A percentile compares a stretch with the other conserved stretches of the same genome.
Evolutionary conservation across 2,113 vertebrate genomes (phyloP).

Genomic region (Laticauda laticaudata): DNA sequence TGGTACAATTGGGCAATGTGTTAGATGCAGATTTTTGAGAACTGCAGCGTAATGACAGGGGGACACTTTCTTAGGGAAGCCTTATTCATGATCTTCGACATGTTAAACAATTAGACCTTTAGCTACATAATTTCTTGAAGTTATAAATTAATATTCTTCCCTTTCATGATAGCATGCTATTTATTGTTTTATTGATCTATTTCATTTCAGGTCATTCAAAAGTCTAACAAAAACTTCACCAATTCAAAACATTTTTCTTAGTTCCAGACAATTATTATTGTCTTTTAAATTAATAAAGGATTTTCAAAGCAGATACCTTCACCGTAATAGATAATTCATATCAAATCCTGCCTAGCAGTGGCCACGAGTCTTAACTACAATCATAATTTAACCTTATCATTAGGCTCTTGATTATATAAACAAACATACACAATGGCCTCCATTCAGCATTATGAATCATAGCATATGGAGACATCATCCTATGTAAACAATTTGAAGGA

Average conservation of each 20-base stretch:
- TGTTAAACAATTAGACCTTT: conserved; percentile 1
- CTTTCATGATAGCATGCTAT: conserved; percentile 24
- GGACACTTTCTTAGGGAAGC: background rate
- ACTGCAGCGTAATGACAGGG: background rate
- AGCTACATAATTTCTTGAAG: conserved; percentile 14
- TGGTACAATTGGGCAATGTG: background rate
- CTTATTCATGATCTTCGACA: conserved; percentile 27
- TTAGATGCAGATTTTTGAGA: background rate
- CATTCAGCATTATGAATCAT: background rate
- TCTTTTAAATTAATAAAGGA: conserved; percentile 28
- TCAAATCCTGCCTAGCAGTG: background rate
- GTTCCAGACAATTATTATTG: conserved; percentile 46
- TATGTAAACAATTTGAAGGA: background rate
- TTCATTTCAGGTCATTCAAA: conserved; percentile 21
- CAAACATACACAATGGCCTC: background rate
- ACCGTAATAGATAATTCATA: conserved; percentile 37
- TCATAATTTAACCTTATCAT: background rate
- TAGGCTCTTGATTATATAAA: background rate
- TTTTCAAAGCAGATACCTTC: conserved; percentile 56
- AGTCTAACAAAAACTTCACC: background rate
- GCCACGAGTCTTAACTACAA: background rate
- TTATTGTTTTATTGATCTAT: background rate
- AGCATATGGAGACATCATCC: background rate
- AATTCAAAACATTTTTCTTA: conserved; percentile 43
- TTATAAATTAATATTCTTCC: conserved; percentile 16